These are phyloP conservation scores for Agrochola lota DNA, from an alignment of 2,888 invertebrate genomes.

Conservation along the genomic window DNA sequence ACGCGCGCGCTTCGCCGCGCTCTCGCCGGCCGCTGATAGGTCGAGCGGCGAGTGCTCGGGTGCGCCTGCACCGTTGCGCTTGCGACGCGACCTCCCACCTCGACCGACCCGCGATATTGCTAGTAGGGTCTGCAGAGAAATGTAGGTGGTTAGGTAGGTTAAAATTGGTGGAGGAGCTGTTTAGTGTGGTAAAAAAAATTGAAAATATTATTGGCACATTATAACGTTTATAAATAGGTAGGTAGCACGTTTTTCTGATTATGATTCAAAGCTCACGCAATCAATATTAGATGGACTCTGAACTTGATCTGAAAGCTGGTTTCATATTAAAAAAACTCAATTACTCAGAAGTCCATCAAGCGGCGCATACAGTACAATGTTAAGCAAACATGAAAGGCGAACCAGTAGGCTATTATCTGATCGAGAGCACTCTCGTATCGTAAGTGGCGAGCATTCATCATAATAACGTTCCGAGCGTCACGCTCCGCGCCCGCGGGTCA, in stretches of 20 bases:
- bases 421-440: slow-evolving; percentile 81
- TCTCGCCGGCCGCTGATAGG: slow-evolving; percentile 86
- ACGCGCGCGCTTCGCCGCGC: slow-evolving; percentile 85
- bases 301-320: slow-evolving; percentile 33
- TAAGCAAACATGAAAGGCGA: slow-evolving; percentile 85
- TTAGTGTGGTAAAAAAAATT: no score
- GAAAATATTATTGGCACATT: no score
- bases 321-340: slow-evolving; percentile 80
- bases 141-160: slow-evolving; percentile 1
- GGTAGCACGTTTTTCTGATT: no score
- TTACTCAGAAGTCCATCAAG: slow-evolving; percentile 82
- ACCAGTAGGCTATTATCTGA: slow-evolving; percentile 82
- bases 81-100: slow-evolving; percentile 84
- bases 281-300: slow-evolving; percentile 30
- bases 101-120: slow-evolving; percentile 85
- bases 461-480: slow-evolving; percentile 87
- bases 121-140: slow-evolving; percentile 79
- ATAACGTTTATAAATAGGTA: no score
- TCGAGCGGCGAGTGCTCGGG: slow-evolving; percentile 86
- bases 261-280: slow-evolving; percentile 18
- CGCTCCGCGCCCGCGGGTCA: slow-evolving; percentile 88
- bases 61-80: slow-evolving; percentile 75
- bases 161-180: neutral
- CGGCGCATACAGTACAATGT: slow-evolving; percentile 76
- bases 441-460: slow-evolving; percentile 86